These are phyloP conservation scores for Lerista edwardsae DNA, from an alignment of 2,797 vertebrate genomes.

Conservation along the genomic window DNA sequence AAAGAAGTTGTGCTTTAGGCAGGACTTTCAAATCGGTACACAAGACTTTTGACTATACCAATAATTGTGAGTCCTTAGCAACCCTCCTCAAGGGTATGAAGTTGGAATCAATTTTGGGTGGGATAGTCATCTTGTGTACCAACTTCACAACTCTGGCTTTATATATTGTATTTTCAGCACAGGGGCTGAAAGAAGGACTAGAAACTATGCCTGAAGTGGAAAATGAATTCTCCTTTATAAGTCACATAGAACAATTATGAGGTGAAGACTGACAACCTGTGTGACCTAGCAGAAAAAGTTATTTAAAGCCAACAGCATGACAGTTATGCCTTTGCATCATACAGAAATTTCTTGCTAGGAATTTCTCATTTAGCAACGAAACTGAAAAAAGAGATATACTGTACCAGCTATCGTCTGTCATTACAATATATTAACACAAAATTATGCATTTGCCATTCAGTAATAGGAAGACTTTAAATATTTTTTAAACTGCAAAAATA, in stretches of 20 bases:
- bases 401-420: background rate
- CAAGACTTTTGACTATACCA: too few species aligned
- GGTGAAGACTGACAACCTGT: slow-evolving; percentile 5
- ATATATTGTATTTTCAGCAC: background rate
- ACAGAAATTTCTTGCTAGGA: background rate
- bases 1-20: background rate
- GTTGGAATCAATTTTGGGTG: background rate
- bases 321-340: background rate
- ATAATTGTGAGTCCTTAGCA: too few species aligned
- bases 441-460: background rate
- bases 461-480: slow-evolving; percentile 5
- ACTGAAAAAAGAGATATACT: background rate
- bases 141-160: too few species aligned
- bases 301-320: background rate
- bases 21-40: too few species aligned
- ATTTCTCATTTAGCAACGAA: slow-evolving; percentile 16
- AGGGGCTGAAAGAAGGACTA: background rate
- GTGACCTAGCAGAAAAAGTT: slow-evolving; percentile 26
- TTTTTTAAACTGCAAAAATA: background rate
- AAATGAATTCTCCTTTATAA: slow-evolving; percentile 4
- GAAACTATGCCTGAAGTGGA: background rate
- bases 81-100: too few species aligned
- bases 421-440: background rate
- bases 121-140: too few species aligned
- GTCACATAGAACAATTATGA: background rate